Conservation (phyloP, 2,888 invertebrate species). For the Leistus spinibarbis region DNA sequence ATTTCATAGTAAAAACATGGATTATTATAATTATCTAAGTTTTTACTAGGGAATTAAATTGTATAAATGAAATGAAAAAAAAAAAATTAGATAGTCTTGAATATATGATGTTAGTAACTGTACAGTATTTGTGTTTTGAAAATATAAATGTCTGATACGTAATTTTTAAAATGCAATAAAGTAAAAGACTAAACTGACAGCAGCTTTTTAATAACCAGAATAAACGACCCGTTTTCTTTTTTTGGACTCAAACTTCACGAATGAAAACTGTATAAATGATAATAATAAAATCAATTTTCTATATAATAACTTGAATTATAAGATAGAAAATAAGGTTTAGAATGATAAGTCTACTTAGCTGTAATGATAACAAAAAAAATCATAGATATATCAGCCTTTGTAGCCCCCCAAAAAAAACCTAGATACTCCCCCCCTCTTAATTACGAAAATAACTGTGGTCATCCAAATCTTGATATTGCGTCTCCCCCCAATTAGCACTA, state of each 20-base stretch:
- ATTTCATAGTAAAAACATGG: no score
- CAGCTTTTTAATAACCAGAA: background rate
- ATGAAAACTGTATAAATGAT: background rate
- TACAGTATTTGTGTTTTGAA: background rate
- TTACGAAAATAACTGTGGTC: slow-evolving; percentile 16
- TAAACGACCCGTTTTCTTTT: no score
- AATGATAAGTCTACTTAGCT: slow-evolving; percentile 5
- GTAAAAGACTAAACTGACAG: background rate
- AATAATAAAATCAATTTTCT: slow-evolving; percentile 26
- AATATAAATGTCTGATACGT: background rate
- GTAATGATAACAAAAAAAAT: slow-evolving; percentile 13
- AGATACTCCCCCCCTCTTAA: slow-evolving; percentile 15
- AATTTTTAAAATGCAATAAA: background rate
- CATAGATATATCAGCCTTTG: slow-evolving; percentile 23
- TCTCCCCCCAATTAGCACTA: slow-evolving; percentile 49
- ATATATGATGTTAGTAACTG: background rate
- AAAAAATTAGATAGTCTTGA: slow-evolving; percentile 13
- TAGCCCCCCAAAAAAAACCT: slow-evolving; percentile 7
- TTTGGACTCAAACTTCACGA: background rate
- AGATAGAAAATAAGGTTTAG: slow-evolving; percentile 8
- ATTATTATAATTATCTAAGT: background rate
- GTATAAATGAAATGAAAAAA: slow-evolving; percentile 12
- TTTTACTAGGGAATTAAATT: background rate
- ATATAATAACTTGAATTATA: slow-evolving; percentile 28
- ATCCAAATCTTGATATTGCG: slow-evolving; percentile 9